Base-by-base conservation (phyloP, 2,888 invertebrate genomes). In the Cyclophora punctaria region DNA sequence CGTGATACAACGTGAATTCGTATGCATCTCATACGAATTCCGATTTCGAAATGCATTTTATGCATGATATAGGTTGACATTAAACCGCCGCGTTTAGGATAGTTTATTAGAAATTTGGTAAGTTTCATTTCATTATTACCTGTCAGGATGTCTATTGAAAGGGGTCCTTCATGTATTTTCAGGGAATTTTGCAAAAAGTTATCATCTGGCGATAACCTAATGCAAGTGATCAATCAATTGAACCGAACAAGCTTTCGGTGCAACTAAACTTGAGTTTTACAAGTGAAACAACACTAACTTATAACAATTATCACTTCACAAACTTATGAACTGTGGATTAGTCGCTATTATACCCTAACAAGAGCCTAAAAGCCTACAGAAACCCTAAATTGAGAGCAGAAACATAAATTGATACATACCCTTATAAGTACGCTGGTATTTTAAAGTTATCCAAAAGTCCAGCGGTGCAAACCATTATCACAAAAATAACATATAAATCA, bases 401-500 rank as follows among this genome's bases (percentile, higher is more conserved):
- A 85, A 84, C 80, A 80, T 75, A 75, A 73, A 79, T 71, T 74
- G 82, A 78, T 82, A 85, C 84, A 67, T 83, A 86, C 88, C 84
- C 77, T 80, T 86, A 86, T 63, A 83, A 74, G 75, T 82, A 78
- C 73, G 80, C 74, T 68, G 78, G 74, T 71, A 76, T 74, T 76
- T 73, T 72, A 71, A 71, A 78, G 77, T 71, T 75, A 78, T 80
- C 80, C 78, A 74, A 77, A 66, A 75, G 85, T 85, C 75, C 82
- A 75, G 72, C 68, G 73, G 77, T 69, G 73, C 75, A 81, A 83
- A 80, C 70, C 87, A 86, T 86, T 75, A 83, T 87, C 83, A 85
- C 85, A 66, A 75, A 78, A 75, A 75, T 75, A 73, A 73, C 69
- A 78, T 83, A 82, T 77, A 79, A 80, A 76, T 75, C 81, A 84